phyloP scores from a whole-genome alignment of 2,888 invertebrate species.

The Macrophya annulata region DNA sequence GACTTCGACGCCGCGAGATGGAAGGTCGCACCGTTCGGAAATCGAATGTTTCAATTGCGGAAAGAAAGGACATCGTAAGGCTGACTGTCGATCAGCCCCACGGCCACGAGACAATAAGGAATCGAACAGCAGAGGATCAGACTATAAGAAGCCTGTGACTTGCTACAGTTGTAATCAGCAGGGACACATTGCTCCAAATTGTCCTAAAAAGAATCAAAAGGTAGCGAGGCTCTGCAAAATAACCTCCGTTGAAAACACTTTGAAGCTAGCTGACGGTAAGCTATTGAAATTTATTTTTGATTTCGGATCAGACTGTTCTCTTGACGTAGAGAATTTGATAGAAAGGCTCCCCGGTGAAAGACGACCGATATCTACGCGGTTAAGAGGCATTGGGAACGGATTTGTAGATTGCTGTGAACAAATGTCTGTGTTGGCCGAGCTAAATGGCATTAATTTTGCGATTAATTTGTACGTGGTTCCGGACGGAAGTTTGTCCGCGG shows the following conservation, averaged over 20 bases:
- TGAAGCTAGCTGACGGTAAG: neutral
- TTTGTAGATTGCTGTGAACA: neutral
- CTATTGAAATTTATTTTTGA: neutral
- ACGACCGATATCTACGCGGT: neutral
- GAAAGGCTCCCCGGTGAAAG: neutral
- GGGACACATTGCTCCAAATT: neutral
- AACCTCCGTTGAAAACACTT: neutral
- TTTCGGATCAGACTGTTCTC: neutral
- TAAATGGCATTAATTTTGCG: neutral
- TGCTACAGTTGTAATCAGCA: no score
- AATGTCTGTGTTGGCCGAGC: neutral
- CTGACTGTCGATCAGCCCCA: neutral
- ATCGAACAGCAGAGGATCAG: neutral
- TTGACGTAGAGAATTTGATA: neutral
- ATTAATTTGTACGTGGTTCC: conserved; percentile 14
- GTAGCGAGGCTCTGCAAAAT: neutral
- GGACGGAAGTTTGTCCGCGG: conserved; percentile 2
- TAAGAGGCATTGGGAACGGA: neutral
- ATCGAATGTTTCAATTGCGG: neutral
- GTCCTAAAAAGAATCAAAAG: neutral
- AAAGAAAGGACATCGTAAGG: neutral
- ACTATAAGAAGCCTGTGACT: no score
- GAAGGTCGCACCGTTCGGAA: neutral
- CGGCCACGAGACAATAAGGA: neutral
- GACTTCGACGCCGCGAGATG: neutral